Base-by-base conservation (phyloP, 2,113 vertebrate genomes). In the Etheostoma spectabile region DNA sequence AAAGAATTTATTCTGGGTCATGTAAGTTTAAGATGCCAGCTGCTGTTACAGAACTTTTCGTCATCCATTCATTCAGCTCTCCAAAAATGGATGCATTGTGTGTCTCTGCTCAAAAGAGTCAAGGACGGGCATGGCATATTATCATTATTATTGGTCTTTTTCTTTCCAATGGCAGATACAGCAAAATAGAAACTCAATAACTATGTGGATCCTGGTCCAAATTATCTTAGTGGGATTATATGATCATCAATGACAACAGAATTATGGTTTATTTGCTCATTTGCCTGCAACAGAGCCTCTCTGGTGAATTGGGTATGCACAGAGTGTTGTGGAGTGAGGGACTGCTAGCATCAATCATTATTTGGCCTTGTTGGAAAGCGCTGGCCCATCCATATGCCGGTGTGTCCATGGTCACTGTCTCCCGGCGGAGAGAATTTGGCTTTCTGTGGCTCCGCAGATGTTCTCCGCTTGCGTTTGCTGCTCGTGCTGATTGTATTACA, bases 291-390 rank as follows among this genome's bases (percentile, higher is more conserved):
- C 57, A 6, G 60, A 64, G 67, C 27, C 73, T 84, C 85, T 84
- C 86, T 63, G 63, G 77, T 86, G 80, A 49, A 89, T 91, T 86
- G 83, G 24, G 49, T 59, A 87, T 80, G 86, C 81, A 73, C 81
- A 89, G 83, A 68, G 59, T 72, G 86, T 72, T 73, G 82, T 52
- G 49, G 42, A 71, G 79, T 42, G 22, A 77, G 76, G 14, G 5
- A 83, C 73, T 78, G 73, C 85, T 57, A 71, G 69, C 88, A 94
- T 94, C 91, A 90, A 94, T 94, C 93, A 94, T 86, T 87, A 90
- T 91, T 92, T 92, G 90, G 89, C 89, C 77, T 85, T 14, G 18
- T 81, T 91, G 88, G 80, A 88, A 80, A 84, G 86, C 89, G 57
- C 52, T 81, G 81, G 80, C 72, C 76, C 77, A 22, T 90, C 89